Evolutionary conservation across 2,797 vertebrate genomes (phyloP), one percentile per base, ranked within the genome.

Genomic region (Onychomys torridus): DNA sequence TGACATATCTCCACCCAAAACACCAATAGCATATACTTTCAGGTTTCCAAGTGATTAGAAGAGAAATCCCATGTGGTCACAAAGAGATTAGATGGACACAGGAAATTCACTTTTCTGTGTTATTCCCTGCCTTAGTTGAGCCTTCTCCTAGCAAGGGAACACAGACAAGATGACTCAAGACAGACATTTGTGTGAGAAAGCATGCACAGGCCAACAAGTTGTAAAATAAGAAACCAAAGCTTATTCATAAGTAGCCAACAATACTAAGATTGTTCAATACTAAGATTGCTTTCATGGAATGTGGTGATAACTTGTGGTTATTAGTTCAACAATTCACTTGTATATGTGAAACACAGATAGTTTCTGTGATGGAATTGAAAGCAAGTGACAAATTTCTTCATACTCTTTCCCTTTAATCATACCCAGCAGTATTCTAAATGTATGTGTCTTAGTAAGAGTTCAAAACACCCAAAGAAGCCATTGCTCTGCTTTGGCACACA

Each of bases 371-470:
- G 5, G 32, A 16, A 69, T 75, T 86, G 16, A 6, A 95, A 82
- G 19, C 19, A 92, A 88, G 69, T 1, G 46, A 40, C 13, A 65
- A 5, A 8, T 25, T 61, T 82, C 7, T 89, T 90, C 29, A 83
- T 76, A 32, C 19, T 81, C 34, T 78, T 87, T 55, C 46, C n/a
- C 65, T 57, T 23, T 81, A 93, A 95, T 69, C 79, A 84, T 57
- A 81, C 52, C 5, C n/a, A 85, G 21, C 46, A 79, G 61, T 43
- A 81, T 87, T 88, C 6, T 27, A 95, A 77, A 37, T 67, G 16
- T 85, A 82, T 34, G 2, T 8, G 67, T 90, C 34, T 95, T 95
- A 96, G 95, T 43, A 95, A 81, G 61, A 93, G 43, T 87, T 59
- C 57, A 89, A 79, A 78, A 91, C 37, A 25, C 29, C 81, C 55